Conservation (phyloP, 2,888 invertebrate genomes). For the Acrobasis suavella region DNA sequence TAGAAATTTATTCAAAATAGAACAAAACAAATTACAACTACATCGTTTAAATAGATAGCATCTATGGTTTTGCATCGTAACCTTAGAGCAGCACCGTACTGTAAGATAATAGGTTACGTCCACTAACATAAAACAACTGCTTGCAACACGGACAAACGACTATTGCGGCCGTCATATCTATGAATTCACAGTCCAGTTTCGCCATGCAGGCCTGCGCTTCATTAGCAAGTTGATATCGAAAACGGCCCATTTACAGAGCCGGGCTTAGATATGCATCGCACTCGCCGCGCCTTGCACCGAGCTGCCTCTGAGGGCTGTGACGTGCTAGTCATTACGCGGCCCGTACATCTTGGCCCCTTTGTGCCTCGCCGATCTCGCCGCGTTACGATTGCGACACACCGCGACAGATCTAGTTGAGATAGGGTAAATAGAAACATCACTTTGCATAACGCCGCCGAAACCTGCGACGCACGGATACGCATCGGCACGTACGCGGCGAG, state of each 20-base stretch:
- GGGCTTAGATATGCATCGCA: constrained; percentile 77
- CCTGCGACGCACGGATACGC: constrained; percentile 59
- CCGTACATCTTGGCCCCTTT: constrained; percentile 77
- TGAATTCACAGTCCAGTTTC: constrained; percentile 71
- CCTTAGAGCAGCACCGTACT: constrained; percentile 26
- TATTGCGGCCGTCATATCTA: constrained; percentile 69
- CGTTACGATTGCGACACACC: constrained; percentile 74
- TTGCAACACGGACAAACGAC: constrained; percentile 58
- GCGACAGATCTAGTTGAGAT: constrained; percentile 76
- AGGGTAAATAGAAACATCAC: constrained; percentile 79
- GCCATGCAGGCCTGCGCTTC: constrained; percentile 66
- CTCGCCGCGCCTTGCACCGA: constrained; percentile 57
- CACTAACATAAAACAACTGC: constrained; percentile 57
- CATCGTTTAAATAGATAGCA: constrained; percentile 25
- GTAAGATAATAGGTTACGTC: constrained; percentile 31
- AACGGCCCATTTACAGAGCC: constrained; percentile 78
- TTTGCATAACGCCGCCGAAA: constrained; percentile 70
- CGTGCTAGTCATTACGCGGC: constrained; percentile 73
- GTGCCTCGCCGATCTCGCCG: constrained; percentile 72
- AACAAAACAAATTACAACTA: constrained; percentile 20
- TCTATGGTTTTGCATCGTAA: constrained; percentile 28
- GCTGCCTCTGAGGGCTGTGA: constrained; percentile 61
- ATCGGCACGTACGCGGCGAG: constrained; percentile 61
- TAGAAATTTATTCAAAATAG: background rate
- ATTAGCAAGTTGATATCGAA: constrained; percentile 81